These are phyloP conservation scores for Oxyscelio sp. DNA, from an alignment of 2,888 invertebrate genomes.

Conservation along the genomic window DNA sequence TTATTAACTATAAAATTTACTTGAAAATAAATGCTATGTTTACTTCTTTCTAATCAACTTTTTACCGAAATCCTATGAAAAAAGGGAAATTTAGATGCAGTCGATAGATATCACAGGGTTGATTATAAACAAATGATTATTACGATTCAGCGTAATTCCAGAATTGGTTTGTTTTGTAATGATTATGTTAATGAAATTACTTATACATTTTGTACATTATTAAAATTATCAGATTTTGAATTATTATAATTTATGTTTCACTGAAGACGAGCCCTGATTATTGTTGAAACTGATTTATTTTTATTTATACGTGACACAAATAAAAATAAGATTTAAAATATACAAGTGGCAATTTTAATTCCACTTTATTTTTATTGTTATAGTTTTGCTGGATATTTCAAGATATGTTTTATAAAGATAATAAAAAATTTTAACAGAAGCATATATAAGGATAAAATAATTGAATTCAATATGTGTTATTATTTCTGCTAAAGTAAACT, in stretches of 20 bases:
- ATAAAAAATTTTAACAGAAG: too few relatives aligned
- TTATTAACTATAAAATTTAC: not conserved
- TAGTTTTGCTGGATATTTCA: not conserved
- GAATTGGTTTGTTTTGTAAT: conserved; percentile 39
- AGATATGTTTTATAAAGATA: too few relatives aligned
- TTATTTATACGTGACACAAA: not conserved
- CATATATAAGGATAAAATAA: too few relatives aligned
- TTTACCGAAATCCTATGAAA: not conserved
- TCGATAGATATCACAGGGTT: conserved; percentile 5
- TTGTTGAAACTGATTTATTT: conserved; percentile 17
- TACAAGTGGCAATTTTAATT: not conserved
- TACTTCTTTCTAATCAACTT: not conserved
- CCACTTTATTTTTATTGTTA: conserved; percentile 1
- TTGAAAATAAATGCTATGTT: not conserved
- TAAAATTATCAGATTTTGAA: conserved; percentile 29
- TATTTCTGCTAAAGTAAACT: too few relatives aligned
- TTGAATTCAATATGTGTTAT: too few relatives aligned
- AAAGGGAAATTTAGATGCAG: conserved; percentile 33
- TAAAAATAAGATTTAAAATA: not conserved
- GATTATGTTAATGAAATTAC: conserved; percentile 46
- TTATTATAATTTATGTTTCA: not conserved
- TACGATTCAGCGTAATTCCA: conserved; percentile 26
- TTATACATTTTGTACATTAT: conserved; percentile 57
- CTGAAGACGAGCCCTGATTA: not conserved
- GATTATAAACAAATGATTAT: not conserved